phyloP scores from a whole-genome alignment of 1,140 invertebrate genomes.

The Antheraea pernyi region DNA sequence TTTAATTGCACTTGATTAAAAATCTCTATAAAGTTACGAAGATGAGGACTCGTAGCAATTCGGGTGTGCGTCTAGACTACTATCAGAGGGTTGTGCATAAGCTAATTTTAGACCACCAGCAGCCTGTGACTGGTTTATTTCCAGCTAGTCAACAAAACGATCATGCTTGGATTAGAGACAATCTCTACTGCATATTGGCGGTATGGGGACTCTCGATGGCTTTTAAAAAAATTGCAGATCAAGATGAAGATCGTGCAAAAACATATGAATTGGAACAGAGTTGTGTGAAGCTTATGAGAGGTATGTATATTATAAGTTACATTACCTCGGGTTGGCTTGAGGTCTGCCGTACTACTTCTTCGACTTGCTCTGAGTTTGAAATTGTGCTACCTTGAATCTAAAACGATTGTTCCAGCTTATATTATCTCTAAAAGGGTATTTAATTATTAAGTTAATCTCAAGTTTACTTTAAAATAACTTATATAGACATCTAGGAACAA shows the following conservation, averaged over 20 bases:
- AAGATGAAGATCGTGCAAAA: conserved; percentile 98
- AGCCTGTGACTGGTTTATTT: conserved; percentile 96
- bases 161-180: conserved; percentile 99
- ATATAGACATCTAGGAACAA: too few species aligned
- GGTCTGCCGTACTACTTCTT: too few species aligned
- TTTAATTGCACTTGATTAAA: background rate
- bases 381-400: too few species aligned
- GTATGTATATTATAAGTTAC: conserved; percentile 36
- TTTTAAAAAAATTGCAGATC: conserved; percentile 98
- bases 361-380: too few species aligned
- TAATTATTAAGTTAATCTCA: too few species aligned
- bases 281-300: conserved; percentile 91
- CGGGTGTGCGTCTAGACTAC: conserved; percentile 95
- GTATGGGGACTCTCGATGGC: conserved; percentile 99
- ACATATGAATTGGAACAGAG: conserved; percentile 98
- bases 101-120: conserved; percentile 95
- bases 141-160: conserved; percentile 91
- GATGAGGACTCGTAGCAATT: conserved; percentile 96
- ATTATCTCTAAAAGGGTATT: too few species aligned
- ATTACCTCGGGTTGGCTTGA: too few species aligned
- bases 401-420: too few species aligned
- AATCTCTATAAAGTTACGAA: conserved; percentile 31
- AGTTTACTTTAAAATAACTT: too few species aligned
- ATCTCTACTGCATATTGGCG: conserved; percentile 97
- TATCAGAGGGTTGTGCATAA: conserved; percentile 95